Evolutionary conservation across 2,888 invertebrate genomes (phyloP), one percentile per base, ranked within the genome.

Genomic region (Dicranocentrus wangi): DNA sequence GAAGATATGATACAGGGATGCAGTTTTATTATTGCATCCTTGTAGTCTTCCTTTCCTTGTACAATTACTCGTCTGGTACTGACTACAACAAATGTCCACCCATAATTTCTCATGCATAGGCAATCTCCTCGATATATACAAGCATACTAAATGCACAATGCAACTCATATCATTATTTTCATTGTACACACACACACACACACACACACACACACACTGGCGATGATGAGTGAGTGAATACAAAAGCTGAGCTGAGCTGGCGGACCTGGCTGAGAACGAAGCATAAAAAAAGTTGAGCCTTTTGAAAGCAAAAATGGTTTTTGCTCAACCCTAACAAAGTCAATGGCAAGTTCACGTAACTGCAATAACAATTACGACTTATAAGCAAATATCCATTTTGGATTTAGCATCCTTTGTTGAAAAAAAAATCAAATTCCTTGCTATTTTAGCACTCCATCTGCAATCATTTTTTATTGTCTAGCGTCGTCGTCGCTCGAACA

Each of bases 1-100:
- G n/a, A n/a, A n/a, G n/a, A n/a, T n/a, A n/a, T 19, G 55, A 55
- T 3, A 21, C 55, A 21, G n/a, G 47, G 47, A 55, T 47, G 47
- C 47, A 47, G 47, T 47, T 47, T 47, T 47, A 47, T 39, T 47
- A 47, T 47, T 47, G 39, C 39, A 58, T 58, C 58, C 58, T 58
- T 58, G 58, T 23, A 58, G 58, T 15, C 58, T 58, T 58, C 58
- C 58, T 58, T 17, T 58, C 10, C 58, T 53, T 53, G 58, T 23
- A 58, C 58, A 58, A 58, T 58, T 58, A 58, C 58, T 58, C 25
- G 58, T 58, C 58, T 58, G 25, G 25, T 58, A 51, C 51, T 17
- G 19, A 51, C 19, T 3, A 1, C n/a, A 51, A n/a, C 51, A 19
- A 3, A 17, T 51, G n/a, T 51, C 51, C 51, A 8, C 51, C 51